phyloP scores from a whole-genome alignment of 2,797 vertebrate species.

The Lophius americanus region DNA sequence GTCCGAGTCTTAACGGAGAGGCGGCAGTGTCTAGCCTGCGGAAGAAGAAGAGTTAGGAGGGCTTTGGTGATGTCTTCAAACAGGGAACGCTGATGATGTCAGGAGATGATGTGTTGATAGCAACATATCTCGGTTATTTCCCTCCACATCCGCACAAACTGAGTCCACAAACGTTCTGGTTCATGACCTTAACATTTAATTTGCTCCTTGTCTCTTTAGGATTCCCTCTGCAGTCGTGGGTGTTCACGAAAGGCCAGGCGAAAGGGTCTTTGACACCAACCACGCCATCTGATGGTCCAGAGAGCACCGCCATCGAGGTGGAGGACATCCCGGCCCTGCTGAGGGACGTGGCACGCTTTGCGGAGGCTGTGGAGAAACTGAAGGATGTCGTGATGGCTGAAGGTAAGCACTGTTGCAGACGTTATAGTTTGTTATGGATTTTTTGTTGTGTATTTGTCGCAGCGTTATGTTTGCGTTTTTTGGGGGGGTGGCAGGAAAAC shows the following conservation, averaged over 20 bases:
- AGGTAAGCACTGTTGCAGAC: conserved; percentile 75
- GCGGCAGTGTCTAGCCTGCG: no score
- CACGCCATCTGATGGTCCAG: conserved; percentile 73
- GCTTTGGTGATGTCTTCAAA: no score
- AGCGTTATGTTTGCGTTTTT: background rate
- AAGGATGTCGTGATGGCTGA: conserved; percentile 90
- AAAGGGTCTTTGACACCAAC: conserved; percentile 81
- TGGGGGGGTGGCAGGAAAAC: no score
- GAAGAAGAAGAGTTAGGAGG: no score
- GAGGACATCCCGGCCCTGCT: conserved; percentile 94
- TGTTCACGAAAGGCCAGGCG: conserved; percentile 81
- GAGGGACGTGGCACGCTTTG: conserved; percentile 88
- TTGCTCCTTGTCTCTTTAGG: conserved; percentile 53
- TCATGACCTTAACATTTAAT: background rate
- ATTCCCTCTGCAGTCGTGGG: conserved; percentile 88
- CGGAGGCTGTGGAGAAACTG: conserved; percentile 93
- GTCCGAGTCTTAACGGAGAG: no score
- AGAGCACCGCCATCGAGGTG: conserved; percentile 82
- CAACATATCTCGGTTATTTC: no score
- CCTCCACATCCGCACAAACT: no score
- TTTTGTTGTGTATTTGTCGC: background rate
- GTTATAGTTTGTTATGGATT: background rate
- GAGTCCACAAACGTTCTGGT: background rate
- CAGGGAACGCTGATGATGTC: no score
- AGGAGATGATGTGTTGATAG: no score